Evolutionary conservation across 2,888 invertebrate species (phyloP).

Genomic region (Parapristionchus giblindavisi): DNA sequence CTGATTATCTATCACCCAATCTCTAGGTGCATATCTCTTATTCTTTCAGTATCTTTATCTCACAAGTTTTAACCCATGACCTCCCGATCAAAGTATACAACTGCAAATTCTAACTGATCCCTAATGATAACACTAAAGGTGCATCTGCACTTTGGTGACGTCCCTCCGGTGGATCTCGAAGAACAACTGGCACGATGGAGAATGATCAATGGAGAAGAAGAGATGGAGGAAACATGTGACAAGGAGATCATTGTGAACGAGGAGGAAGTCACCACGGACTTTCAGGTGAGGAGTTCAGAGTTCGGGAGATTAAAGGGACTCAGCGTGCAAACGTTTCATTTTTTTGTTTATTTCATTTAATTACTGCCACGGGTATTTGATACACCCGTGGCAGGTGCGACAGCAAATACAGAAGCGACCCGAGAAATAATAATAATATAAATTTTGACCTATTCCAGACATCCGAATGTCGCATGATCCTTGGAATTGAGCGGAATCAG

Average conservation of each 20-base stretch:
- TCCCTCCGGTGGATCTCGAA: background rate
- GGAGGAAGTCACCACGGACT: too few species aligned
- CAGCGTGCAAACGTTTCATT: too few species aligned
- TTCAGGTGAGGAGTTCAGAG: too few species aligned
- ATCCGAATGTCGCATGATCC: slow-evolving; percentile 30
- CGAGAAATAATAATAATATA: too few species aligned
- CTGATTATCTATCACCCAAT: too few species aligned
- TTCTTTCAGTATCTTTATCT: too few species aligned
- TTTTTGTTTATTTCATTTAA: too few species aligned
- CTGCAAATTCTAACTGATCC: background rate
- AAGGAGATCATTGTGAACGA: background rate
- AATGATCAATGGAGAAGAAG: background rate
- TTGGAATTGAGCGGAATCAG: slow-evolving; percentile 17
- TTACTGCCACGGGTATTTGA: too few species aligned
- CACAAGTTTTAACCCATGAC: background rate
- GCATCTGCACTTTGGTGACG: slow-evolving; percentile 5
- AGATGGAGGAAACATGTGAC: background rate
- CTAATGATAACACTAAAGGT: slow-evolving; percentile 11
- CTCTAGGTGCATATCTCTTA: too few species aligned
- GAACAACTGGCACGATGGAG: slow-evolving; percentile 23
- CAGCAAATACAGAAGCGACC: too few species aligned
- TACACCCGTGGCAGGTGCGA: too few species aligned
- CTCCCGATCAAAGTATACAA: background rate
- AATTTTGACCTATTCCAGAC: slow-evolving; percentile 24
- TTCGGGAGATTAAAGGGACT: too few species aligned